Base-by-base conservation (phyloP, 2,797 vertebrate genomes). In the Hydrophis major region DNA sequence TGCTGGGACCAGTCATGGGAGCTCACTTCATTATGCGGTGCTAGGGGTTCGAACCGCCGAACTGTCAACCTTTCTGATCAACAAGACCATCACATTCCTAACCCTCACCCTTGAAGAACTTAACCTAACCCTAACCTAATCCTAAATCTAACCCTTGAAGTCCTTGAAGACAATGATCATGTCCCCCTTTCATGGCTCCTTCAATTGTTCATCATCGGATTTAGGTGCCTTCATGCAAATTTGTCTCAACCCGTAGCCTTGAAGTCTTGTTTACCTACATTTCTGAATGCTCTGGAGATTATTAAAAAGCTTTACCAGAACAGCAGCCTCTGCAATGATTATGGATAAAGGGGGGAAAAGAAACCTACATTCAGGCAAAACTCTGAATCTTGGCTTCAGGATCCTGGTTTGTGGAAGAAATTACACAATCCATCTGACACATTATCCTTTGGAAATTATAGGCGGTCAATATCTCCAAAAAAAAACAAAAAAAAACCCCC, bases 21-120 rank as follows among this genome's bases (percentile, higher is more conserved):
- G 50, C 6, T 50, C 50, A 50, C 0, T 47, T 1, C 5, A 6
- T 50, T 50, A 50, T 0, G 1, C 7, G 50, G 50, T 1, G 6
- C 50, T 8, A 50, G 50, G 50, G 50, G 8, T 50, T 50, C 6
- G 7, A 1, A 50, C 50, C 6, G 7, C 1, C 7, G 1, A 50
- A 50, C 50, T 50, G 50, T 7, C 8, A 6, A 50, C 50, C 6
- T 50, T 50, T 50, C 50, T 50, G 1, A 1, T 50, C 50, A 0
- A 50, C 50, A 6, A 50, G 50, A 6, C 50, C 50, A 50, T 8
- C 50, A 50, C 50, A 8, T 50, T 50, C 50, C 50, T 50, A 50
- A 50, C 50, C 50, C 50, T 50, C 8, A 8, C 6, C 7, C 7
- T 50, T 50, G 50, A 50, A 50, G 50, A 8, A 50, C 50, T 50